Base-by-base conservation (phyloP, 1,140 invertebrate species). In the Trigoniulus corallinus region DNA sequence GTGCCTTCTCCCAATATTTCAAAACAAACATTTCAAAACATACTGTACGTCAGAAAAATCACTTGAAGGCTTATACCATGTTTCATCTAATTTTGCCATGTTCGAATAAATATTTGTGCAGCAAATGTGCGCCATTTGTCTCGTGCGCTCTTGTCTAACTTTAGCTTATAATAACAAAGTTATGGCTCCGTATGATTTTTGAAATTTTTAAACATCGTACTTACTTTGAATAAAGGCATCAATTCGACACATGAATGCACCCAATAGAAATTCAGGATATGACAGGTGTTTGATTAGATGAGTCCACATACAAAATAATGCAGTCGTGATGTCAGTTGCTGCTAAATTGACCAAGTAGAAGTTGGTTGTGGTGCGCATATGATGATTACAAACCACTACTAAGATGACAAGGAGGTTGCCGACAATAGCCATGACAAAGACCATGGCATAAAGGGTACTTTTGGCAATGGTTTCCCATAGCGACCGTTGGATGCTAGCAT, bases 351-450 rank as follows among this genome's bases (percentile, higher is more conserved):
- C 62, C 44, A 70, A 56, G 56, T 71, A 70, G 21, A 59, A 57
- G 41, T 69, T 70, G 24, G 67, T 66, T 43, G 69, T 66, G 3
- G 62, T 59, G 22, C 67, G 46, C 56, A 67, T 58, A 15, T 62
- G 53, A 39, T 68, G 64, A 57, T 74, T 72, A 7, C 64, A 64
- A 25, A 66, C 57, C 3, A 73, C 70, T 12, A 72, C 70, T 58
- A 72, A 62, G 25, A 74, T 70, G 13, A 74, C 72, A 22, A 67
- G 62, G 18, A 67, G 54, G 54, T 74, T 74, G 1, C 72, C 72
- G 2, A 67, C 58, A 10, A 68, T 26, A 1, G 67, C 67, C n/a
- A 67, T 39, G 0, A 68, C 2, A 12, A 62, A 53, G 12, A 53
- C 51, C 3, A 54, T 21, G 0, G 59, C 56, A 51, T 64, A 67